Base-by-base conservation (phyloP, 2,888 invertebrate genomes). In the Eupithecia inturbata region DNA sequence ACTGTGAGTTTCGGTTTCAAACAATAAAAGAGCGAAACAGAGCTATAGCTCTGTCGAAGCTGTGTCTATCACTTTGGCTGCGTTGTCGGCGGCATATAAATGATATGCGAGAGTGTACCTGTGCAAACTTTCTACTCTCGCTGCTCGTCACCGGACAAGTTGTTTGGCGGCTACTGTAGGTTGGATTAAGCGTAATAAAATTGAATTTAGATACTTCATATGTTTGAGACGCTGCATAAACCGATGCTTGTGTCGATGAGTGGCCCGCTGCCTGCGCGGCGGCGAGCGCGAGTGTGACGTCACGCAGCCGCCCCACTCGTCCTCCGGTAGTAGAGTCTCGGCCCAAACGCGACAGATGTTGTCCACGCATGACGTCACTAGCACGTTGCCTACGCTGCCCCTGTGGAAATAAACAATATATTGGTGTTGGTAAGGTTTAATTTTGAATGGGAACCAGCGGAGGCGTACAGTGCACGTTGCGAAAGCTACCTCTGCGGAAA, bases 301-400 rank as follows among this genome's bases (percentile, higher is more conserved):
- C 82, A 89, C 90, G 73, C 90, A 88, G 74, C 95, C 95, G 19
- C 95, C 95, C 94, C 94, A 96, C 71, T 99, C 99, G 95, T 99
- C 99, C 88, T 99, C 99, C 0, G 99, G 99, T 79, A 99, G 95
- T 77, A 99, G 97, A 0, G 99, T 99, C 94, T 99, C 99, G 71
- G 98, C 98, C 99, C 99, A 99, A 82, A 99, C 96, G 80, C 99
- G 97, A 88, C 99, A 99, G 84, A 99, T 99, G 94, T 99, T 99
- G 93, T 99, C 99, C 87, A 98, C 96, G 91, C 99, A 99, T 68
- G 99, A 99, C 74, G 99, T 99, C 75, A 99, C 98, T 82, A 99
- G 92, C 96, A 99, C 98, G 93, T 99, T 99, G 77, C 99, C 98
- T 19, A 99, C 99, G 70, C 99, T 98, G 71, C 99, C 99, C 89